Base-by-base conservation (phyloP, 37 sponge, comb jelly and placozoan species). In the Ephydatia muelleri region DNA sequence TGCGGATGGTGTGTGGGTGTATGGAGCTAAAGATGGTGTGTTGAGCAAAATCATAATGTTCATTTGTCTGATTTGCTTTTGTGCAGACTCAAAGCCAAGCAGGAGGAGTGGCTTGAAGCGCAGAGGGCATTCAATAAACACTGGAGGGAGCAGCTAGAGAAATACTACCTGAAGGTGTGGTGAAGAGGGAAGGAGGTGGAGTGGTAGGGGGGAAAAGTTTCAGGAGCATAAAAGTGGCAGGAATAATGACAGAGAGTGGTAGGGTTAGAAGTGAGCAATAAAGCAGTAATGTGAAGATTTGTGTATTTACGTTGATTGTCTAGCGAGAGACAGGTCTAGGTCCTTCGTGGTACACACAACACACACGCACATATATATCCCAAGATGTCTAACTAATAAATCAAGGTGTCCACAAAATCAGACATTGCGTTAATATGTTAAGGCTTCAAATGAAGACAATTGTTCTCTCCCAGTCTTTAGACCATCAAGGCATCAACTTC, bases 81-180 rank as follows among this genome's bases (percentile, higher is more conserved):
- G n/a, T n/a, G n/a, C 70, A 93, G 98, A 57, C 80, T 97, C 78
- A 97, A 97, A 76, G 76, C 85, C 48, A 97, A 97, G 76, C 94
- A 97, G 43, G 98, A 95, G 76, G 98, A 97, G 84, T 97, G 98
- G 98, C 82, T 83, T 38, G 98, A 97, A 43, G 98, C 98, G 29
- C 92, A 92, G 90, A 77, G 88, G 38, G 47, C 77, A 23, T 97
- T 97, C 88, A 95, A 93, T 74, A 95, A 95, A 74, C 78, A 84
- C 5, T 97, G 98, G 98, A 88, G 94, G 35, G 98, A 97, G n/a
- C 94, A 95, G 77, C 82, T 85, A 32, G 96, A 97, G 75, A 97
- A 97, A 75, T 97, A 92, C 66, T 88, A 96, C 77, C 88, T 96
- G 32, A 96, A 96, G 88, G 80, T 57, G 57, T 19, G 57, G 16